phyloP scores from a whole-genome alignment of 2,797 vertebrate genomes.

The Leptodactylus fallax region DNA sequence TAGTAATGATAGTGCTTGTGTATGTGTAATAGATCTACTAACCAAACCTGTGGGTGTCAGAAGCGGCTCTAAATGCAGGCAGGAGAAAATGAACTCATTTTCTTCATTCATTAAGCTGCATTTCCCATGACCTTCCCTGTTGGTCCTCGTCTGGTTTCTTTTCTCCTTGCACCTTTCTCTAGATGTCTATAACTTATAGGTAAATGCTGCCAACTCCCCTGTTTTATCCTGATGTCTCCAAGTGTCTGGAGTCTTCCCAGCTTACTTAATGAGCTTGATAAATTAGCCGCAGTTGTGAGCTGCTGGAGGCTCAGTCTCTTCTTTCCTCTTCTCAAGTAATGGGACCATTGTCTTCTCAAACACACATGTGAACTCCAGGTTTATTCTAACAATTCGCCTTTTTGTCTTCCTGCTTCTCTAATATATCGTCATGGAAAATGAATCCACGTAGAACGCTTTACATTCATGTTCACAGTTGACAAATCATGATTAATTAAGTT shows the following conservation, averaged over 20 bases:
- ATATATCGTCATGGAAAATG: conserved; percentile 47
- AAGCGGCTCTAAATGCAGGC: conserved; percentile 24
- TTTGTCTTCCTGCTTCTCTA: conserved; percentile 40
- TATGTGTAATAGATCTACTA: conserved; percentile 67
- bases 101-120: conserved; percentile 68
- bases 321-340: conserved; percentile 15
- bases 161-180: conserved; percentile 77
- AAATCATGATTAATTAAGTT: conserved; percentile 52
- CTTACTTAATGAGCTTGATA: conserved; percentile 70
- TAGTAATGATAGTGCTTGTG: conserved; percentile 67
- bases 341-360: conserved; percentile 54
- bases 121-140: conserved; percentile 70
- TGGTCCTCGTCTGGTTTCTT: conserved; percentile 72
- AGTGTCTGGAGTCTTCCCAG: conserved; percentile 66
- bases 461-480: conserved; percentile 41
- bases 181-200: conserved; percentile 81
- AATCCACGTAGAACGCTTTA: conserved; percentile 38
- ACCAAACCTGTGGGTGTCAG: conserved; percentile 60
- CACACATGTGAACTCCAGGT: conserved; percentile 44
- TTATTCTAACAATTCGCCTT: conserved; percentile 46
- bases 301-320: conserved; percentile 55
- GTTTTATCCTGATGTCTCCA: conserved; percentile 68
- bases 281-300: conserved; percentile 67
- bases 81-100: conserved; percentile 72
- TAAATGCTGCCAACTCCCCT: conserved; percentile 69